These are phyloP conservation scores for Atethmia centrago DNA, from an alignment of 2,888 invertebrate genomes.

Conservation along the genomic window DNA sequence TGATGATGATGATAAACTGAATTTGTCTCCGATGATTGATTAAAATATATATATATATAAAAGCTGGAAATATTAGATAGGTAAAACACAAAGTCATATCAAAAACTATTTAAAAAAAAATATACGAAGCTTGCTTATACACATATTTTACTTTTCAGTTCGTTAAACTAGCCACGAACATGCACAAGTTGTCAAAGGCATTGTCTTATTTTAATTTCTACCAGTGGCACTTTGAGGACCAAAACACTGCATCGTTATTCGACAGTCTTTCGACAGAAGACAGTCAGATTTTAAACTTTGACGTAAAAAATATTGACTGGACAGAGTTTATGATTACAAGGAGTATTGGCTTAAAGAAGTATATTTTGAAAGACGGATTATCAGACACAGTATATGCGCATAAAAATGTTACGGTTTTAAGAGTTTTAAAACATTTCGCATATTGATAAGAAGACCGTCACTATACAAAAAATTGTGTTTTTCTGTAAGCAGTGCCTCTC, in stretches of 20 bases:
- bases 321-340: background rate
- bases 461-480: no score
- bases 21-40: no score
- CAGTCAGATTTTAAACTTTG: no score
- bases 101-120: background rate
- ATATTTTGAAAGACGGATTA: conserved; percentile 31
- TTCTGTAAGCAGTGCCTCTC: no score
- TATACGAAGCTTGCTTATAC: background rate
- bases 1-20: no score
- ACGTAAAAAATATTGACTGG: no score
- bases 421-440: conserved; percentile 4
- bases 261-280: no score
- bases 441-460: no score
- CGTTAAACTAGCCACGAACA: conserved; percentile 3
- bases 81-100: background rate
- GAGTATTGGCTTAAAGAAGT: conserved; percentile 6
- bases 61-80: background rate
- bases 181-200: background rate
- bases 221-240: conserved; percentile 22
- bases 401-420: background rate
- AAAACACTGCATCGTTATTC: conserved; percentile 25
- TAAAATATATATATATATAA: no score
- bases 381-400: background rate
- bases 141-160: conserved; percentile 15
- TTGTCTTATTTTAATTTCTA: background rate